Conservation (phyloP, 1,140 invertebrate genomes). For the Ooceraea biroi region DNA sequence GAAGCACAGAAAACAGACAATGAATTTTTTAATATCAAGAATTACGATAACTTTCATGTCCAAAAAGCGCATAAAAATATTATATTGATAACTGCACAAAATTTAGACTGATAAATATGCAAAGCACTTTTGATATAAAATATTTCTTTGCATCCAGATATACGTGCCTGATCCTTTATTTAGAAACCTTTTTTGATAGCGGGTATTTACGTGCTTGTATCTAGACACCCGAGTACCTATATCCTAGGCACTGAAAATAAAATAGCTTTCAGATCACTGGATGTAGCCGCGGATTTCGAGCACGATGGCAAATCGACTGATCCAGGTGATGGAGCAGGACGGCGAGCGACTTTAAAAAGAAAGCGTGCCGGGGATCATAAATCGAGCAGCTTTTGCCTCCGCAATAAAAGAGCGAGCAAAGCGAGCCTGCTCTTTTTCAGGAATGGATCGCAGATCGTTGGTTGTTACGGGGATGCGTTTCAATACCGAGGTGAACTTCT, state of each 20-base stretch:
- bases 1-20: slow-evolving; percentile 34
- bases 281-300: slow-evolving; percentile 15
- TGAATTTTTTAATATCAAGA: background rate
- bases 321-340: slow-evolving; percentile 28
- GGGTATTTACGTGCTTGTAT: no score
- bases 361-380: slow-evolving; percentile 47
- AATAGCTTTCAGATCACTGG: slow-evolving; percentile 17
- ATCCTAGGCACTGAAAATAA: slow-evolving; percentile 34
- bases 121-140: no score
- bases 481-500: slow-evolving; percentile 72
- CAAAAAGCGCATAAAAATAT: no score
- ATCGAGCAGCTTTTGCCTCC: slow-evolving; percentile 63
- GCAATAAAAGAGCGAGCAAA: slow-evolving; percentile 56
- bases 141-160: background rate
- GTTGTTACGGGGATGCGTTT: slow-evolving; percentile 71
- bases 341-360: slow-evolving; percentile 38
- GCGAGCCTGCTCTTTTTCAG: slow-evolving; percentile 20
- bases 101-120: no score
- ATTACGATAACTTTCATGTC: background rate
- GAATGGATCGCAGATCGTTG: slow-evolving; percentile 66
- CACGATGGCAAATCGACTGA: slow-evolving; percentile 44
- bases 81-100: no score
- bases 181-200: background rate
- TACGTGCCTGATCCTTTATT: background rate
- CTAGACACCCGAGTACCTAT: background rate